Conservation (phyloP, 2,888 invertebrate genomes). For the Amblyjoppa proteus region DNA sequence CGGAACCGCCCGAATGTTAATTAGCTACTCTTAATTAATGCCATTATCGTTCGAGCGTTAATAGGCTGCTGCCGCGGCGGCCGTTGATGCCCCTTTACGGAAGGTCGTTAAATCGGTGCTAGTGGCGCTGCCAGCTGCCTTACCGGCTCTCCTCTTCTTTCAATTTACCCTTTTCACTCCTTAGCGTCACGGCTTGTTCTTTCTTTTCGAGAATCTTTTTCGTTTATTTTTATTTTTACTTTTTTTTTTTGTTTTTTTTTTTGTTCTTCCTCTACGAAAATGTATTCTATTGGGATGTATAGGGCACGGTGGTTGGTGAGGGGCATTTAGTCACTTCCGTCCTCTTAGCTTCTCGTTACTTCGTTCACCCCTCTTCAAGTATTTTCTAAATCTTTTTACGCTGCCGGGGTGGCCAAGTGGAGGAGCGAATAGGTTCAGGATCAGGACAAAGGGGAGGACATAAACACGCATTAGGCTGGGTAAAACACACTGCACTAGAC, state of each 20-base stretch:
- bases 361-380: background rate
- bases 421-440: conserved; percentile 37
- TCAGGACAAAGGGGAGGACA: conserved; percentile 62
- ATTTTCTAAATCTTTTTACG: conserved; percentile 45
- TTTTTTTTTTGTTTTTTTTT: background rate
- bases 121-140: background rate
- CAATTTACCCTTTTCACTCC: conserved; percentile 29
- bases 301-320: background rate
- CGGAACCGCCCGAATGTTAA: conserved; percentile 76
- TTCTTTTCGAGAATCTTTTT: conserved; percentile 46
- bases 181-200: conserved; percentile 18
- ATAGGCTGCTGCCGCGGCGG: conserved; percentile 27
- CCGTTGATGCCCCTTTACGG: conserved; percentile 26
- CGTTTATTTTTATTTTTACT: background rate
- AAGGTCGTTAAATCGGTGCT: conserved; percentile 52
- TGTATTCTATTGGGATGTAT: conserved; percentile 4
- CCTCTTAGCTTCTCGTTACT: conserved; percentile 37
- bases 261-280: background rate
- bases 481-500: conserved; percentile 22
- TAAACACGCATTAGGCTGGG: conserved; percentile 60
- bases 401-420: background rate
- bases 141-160: conserved; percentile 23
- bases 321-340: conserved; percentile 36
- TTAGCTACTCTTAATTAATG: conserved; percentile 83
- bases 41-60: conserved; percentile 74